Conservation (phyloP, 2,797 vertebrate genomes). For the Hydrophis major region DNA sequence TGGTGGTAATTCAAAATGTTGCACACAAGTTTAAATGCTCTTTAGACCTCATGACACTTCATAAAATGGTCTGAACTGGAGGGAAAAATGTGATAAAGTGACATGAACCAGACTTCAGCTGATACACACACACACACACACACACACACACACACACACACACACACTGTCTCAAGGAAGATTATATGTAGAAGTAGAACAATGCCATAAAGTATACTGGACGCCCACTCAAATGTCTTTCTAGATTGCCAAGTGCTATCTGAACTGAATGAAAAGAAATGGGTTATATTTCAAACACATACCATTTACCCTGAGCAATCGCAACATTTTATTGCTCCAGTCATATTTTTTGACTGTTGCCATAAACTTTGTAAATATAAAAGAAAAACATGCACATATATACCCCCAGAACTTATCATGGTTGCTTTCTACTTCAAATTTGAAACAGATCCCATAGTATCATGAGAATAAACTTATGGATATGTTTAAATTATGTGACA, state of each 20-base stretch:
- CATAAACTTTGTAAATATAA: constrained; percentile 76
- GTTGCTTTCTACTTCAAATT: constrained; percentile 60
- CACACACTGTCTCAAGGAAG: constrained; percentile 55
- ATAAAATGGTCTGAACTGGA: constrained; percentile 65
- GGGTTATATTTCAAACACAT: constrained; percentile 79
- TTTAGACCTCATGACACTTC: constrained; percentile 63
- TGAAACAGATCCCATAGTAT: constrained; percentile 64
- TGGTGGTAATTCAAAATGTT: constrained; percentile 60
- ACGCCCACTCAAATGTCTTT: constrained; percentile 38
- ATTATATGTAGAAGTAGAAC: constrained; percentile 63
- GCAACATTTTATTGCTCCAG: constrained; percentile 69
- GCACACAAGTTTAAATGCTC: constrained; percentile 57
- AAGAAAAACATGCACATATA: constrained; percentile 54
- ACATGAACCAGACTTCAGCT: constrained; percentile 64
- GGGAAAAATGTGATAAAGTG: constrained; percentile 63
- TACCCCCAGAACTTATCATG: constrained; percentile 62
- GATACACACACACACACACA: constrained; percentile 55
- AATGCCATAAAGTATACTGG: constrained; percentile 69
- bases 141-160: neutral
- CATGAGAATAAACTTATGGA: constrained; percentile 58
- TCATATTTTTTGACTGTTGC: constrained; percentile 73
- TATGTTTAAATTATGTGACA: constrained; percentile 63
- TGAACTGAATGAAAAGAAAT: constrained; percentile 73
- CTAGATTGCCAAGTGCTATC: constrained; percentile 65
- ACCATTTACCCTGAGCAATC: constrained; percentile 70